phyloP scores from a whole-genome alignment of 1,140 invertebrate genomes.

The Temnothorax longispinosus region DNA sequence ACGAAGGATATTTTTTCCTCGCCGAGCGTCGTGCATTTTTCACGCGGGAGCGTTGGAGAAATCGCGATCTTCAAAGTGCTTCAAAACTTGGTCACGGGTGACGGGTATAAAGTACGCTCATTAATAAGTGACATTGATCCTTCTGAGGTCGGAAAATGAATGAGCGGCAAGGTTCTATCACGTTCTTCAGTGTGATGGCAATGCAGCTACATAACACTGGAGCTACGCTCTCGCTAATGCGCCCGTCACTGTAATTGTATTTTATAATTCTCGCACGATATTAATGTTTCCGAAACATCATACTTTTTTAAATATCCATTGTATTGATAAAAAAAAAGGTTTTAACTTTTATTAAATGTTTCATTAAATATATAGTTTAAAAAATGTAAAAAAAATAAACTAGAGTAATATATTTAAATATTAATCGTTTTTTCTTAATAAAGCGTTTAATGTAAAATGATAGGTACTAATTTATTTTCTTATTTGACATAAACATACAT shows the following conservation, averaged over 20 bases:
- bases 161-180: constrained; percentile 15
- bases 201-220: constrained; percentile 9
- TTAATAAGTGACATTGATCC: constrained; percentile 61
- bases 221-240: constrained; percentile 3
- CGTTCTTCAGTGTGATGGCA: constrained; percentile 11
- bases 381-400: too few species aligned
- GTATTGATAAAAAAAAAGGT: background rate
- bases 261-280: constrained; percentile 18
- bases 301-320: background rate
- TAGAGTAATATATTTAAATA: too few species aligned
- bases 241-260: background rate
- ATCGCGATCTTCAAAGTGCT: constrained; percentile 56
- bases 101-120: constrained; percentile 54
- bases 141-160: constrained; percentile 38
- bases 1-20: constrained; percentile 50
- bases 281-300: background rate
- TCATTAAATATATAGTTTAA: background rate
- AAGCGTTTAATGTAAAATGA: too few species aligned
- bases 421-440: too few species aligned
- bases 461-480: too few species aligned
- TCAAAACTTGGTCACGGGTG: constrained; percentile 59
- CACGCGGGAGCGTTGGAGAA: constrained; percentile 40
- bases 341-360: background rate
- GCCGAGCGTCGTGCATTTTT: constrained; percentile 61
- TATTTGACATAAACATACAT: too few species aligned